Evolutionary conservation across 2,797 vertebrate species (phyloP).

Genomic region (Lates japonicus): DNA sequence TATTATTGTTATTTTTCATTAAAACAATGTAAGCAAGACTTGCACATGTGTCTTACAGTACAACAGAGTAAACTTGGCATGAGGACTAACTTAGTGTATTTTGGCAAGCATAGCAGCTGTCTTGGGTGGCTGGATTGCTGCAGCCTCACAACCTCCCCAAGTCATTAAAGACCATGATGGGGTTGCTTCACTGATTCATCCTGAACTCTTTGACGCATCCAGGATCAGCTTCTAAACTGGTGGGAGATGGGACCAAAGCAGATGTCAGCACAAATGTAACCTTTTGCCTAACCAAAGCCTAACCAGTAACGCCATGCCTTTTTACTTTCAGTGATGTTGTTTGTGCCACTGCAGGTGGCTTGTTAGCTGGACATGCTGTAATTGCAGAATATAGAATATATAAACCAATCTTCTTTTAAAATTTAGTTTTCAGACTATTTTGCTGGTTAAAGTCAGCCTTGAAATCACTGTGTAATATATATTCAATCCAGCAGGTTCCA

Average conservation of each 20-base stretch:
- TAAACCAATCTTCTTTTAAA: neutral
- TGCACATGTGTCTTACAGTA: neutral
- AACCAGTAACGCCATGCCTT: too few species aligned
- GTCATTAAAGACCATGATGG: neutral
- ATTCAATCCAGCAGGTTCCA: neutral
- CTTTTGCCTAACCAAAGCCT: neutral
- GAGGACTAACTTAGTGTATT: neutral
- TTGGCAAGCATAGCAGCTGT: neutral
- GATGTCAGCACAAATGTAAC: too few species aligned
- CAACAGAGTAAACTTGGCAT: neutral
- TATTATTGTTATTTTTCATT: neutral
- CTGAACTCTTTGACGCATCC: too few species aligned
- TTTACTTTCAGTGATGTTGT: neutral
- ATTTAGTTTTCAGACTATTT: neutral
- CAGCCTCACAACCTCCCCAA: neutral
- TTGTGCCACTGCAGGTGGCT: neutral
- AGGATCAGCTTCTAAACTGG: neutral
- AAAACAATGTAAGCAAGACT: neutral
- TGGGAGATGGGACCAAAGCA: neutral
- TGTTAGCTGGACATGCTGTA: neutral
- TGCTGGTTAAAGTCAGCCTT: neutral
- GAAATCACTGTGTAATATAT: neutral
- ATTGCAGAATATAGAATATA: neutral
- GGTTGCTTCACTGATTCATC: neutral
- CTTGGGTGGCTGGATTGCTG: neutral